phyloP scores from a whole-genome alignment of 2,113 vertebrate species.

The Dromiciops gliroides region DNA sequence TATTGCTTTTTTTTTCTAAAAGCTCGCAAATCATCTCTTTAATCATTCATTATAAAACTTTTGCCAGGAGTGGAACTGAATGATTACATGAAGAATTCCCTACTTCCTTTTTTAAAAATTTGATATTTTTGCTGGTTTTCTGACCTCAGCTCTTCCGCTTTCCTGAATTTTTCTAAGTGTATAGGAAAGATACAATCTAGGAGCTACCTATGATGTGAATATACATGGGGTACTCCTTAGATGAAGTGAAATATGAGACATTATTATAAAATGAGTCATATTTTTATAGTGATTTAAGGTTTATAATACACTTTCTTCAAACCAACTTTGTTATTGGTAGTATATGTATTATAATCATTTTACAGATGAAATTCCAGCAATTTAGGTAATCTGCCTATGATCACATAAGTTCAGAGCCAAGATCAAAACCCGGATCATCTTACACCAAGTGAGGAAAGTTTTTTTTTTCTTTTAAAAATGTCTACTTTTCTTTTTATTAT shows the following conservation, averaged over 20 bases:
- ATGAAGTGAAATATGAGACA: not conserved
- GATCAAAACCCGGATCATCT: not conserved
- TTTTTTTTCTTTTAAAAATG: not conserved
- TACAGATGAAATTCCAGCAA: too few species aligned
- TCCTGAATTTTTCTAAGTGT: not conserved
- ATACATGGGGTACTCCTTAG: not conserved
- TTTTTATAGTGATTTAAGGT: not conserved
- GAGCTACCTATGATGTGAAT: not conserved
- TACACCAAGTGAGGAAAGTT: not conserved
- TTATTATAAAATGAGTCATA: not conserved
- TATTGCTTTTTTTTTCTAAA: not conserved
- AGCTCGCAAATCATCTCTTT: too few species aligned
- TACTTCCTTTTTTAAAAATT: not conserved
- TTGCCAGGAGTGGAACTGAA: not conserved
- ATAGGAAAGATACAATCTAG: not conserved
- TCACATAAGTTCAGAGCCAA: too few species aligned
- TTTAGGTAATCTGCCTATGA: too few species aligned
- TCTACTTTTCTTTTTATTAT: not conserved
- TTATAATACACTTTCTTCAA: not conserved
- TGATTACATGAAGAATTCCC: not conserved
- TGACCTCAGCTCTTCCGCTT: not conserved
- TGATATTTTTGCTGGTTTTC: not conserved
- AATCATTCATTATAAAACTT: too few species aligned
- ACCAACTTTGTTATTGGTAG: not conserved
- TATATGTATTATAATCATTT: too few species aligned